Evolutionary conservation across 2,888 invertebrate species (phyloP), one percentile per base, ranked within the genome.

Genomic region (Muschampia plurimacula): DNA sequence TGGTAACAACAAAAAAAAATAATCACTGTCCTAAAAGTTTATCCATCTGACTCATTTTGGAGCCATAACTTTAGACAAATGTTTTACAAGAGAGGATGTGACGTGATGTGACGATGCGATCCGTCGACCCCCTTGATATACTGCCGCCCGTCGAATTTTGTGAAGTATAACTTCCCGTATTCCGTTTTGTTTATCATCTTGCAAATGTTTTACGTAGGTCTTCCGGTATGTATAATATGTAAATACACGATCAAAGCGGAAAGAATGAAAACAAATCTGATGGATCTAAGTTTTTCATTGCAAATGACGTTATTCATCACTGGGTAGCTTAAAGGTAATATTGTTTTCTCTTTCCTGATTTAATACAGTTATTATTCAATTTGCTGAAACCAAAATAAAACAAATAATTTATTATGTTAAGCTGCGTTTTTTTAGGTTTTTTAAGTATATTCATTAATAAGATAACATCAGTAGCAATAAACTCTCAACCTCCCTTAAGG

Each of bases 171-270:
- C 87, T 87, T 86, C 83, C 86, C 83, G 81, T 82, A 79, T 85
- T 81, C 83, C 83, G 84, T 86, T 87, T 85, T 86, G 87, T 89
- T 89, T 89, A 89, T 91, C 87, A 89, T 89, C 85, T 86, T 84
- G 83, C 81, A 88, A 89, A 90, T 87, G 83, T 89, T 89, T 89
- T 85, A 84, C 83, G 83, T 78, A 85, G 83, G 82, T 81, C 83
- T 88, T 89, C 86, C 86, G 79, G 85, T 82, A 84, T 84, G 83
- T 84, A 81, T 86, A 85, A 85, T 88, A 89, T 89, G 89, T 87
- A 89, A 89, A 90, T 87, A 88, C 79, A 78, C 80, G 82, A 78
- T 80, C 83, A 81, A 82, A 84, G 84, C 85, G 86, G 86, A 87
- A 88, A 84, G 82, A 86, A 90, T 88, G 86, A 85, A 87, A 82